A percentile compares a stretch with the other conserved stretches of the same genome.
Conservation (phyloP, 2,888 invertebrate genomes). For the Mactromeris polynyma region DNA sequence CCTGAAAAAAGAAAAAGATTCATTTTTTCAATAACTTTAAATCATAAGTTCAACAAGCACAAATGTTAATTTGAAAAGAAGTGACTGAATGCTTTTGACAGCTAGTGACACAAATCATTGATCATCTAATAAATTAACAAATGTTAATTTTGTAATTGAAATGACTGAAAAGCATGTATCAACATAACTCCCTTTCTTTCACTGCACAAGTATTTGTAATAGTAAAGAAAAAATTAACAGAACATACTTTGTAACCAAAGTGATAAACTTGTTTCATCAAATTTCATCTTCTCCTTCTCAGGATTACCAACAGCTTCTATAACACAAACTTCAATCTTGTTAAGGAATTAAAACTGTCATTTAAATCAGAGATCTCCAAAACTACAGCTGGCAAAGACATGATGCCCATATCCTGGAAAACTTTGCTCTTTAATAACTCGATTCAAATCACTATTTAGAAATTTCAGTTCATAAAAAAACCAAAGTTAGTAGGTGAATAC, state of each 20-base stretch:
- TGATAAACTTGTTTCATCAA: constrained; percentile 96
- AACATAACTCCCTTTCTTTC: too few species aligned
- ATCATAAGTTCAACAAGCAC: not conserved
- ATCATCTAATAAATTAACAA: not conserved
- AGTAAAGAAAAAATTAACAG: not conserved
- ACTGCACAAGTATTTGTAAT: too few species aligned
- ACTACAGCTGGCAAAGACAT: too few species aligned
- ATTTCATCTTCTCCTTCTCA: constrained; percentile 91
- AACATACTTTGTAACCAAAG: constrained; percentile 94
- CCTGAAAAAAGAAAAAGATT: constrained; percentile 76
- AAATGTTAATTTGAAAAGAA: not conserved
- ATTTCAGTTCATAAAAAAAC: too few species aligned
- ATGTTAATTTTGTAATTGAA: too few species aligned
- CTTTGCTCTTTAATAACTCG: too few species aligned
- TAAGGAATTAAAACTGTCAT: constrained; percentile 56
- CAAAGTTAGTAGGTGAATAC: too few species aligned
- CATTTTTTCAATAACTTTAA: not conserved
- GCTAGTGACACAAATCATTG: not conserved
- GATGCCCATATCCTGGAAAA: too few species aligned
- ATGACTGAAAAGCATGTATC: too few species aligned
- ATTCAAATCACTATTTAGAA: too few species aligned
- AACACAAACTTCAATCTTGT: constrained; percentile 90
- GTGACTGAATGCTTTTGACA: too few species aligned
- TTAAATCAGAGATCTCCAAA: too few species aligned
- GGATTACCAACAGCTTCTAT: constrained; percentile 96